A percentile compares a stretch with the other conserved stretches of the same genome.
These are phyloP conservation scores for Epinephelus lanceolatus DNA, from an alignment of 2,113 vertebrate genomes.

Conservation along the genomic window DNA sequence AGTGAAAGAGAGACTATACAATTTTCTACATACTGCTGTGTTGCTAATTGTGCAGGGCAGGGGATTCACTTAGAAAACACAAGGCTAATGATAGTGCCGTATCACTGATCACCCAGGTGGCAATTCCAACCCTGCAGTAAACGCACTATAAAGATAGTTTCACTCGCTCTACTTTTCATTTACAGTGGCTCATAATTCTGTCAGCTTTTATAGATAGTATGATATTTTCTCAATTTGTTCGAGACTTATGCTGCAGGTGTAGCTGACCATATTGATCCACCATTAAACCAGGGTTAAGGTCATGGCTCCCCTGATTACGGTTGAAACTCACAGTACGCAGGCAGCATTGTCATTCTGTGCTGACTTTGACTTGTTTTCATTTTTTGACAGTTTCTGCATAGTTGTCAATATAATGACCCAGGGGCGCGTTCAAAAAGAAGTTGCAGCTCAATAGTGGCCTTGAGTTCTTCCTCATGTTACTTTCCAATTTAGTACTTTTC, in stretches of 20 bases:
- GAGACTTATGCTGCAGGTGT: conserved; percentile 49
- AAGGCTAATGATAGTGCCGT: conserved; percentile 35
- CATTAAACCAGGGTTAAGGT: conserved; percentile 42
- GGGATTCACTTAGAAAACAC: conserved; percentile 30
- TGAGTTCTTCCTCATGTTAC: conserved; percentile 16
- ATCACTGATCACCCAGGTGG: conserved; percentile 52
- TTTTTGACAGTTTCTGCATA: conserved; percentile 3
- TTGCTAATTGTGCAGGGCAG: conserved; percentile 47
- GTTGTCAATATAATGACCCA: neutral
- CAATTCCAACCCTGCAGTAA: conserved; percentile 43
- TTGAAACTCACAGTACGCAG: conserved; percentile 1
- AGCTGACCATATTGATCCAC: conserved; percentile 60
- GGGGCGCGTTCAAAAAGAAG: neutral
- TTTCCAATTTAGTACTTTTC: conserved; percentile 27
- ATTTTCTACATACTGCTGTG: conserved; percentile 25
- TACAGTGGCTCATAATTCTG: conserved; percentile 56
- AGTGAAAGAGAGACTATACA: neutral
- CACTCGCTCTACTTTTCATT: conserved; percentile 62
- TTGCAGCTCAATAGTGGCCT: neutral
- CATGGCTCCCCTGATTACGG: conserved; percentile 31
- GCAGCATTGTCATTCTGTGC: neutral
- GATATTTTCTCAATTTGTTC: conserved; percentile 61
- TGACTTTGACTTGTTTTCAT: neutral
- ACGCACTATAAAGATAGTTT: conserved; percentile 52
- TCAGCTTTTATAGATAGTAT: conserved; percentile 62